Evolutionary conservation across 2,113 vertebrate species (phyloP), one percentile per base, ranked within the genome.

Genomic region (Oryzias melastigma): DNA sequence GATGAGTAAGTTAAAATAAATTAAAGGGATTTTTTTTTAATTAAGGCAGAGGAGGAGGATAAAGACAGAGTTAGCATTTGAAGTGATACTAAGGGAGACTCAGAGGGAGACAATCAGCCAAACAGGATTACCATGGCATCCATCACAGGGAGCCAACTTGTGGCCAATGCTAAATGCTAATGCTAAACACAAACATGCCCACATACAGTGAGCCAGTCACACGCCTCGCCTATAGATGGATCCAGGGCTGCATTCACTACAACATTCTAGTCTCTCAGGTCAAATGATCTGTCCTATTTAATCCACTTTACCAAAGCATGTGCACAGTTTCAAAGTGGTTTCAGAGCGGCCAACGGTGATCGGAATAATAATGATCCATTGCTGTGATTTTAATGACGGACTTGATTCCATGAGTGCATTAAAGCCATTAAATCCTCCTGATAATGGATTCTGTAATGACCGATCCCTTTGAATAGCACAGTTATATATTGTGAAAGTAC

Each of bases 121-220:
- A 76, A 71, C 51, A 66, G 65, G 72, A 85, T 85, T 81, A 81
- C 47, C 20, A 22, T 81, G 79, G 65, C 79, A 64, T 80, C 54
- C 66, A 63, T 80, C 79, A 61, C 64, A 71, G 64, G 63, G 65
- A 84, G 75, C 73, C 64, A 67, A 49, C 15, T 29, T 69, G 50
- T 52, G 41, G 74, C 77, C 66, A 74, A 72, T 52, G 52, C 74
- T 73, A 72, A 78, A 60, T 66, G 75, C 75, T 22, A 22, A 22
- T 22, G 22, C 22, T 46, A 58, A 29, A 56, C 52, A 57, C 43
- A 55, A 27, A 35, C 5, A 14, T 20, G 49, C 42, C 24, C 41
- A 56, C 14, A 51, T 24, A 50, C 40, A 62, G n/a, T 46, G 65
- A 35, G 42, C 43, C 61, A 43, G 57, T 74, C 77, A 82, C 72